Evolutionary conservation across 2,888 invertebrate genomes (phyloP).

Genomic region (Synergus itoensis): DNA sequence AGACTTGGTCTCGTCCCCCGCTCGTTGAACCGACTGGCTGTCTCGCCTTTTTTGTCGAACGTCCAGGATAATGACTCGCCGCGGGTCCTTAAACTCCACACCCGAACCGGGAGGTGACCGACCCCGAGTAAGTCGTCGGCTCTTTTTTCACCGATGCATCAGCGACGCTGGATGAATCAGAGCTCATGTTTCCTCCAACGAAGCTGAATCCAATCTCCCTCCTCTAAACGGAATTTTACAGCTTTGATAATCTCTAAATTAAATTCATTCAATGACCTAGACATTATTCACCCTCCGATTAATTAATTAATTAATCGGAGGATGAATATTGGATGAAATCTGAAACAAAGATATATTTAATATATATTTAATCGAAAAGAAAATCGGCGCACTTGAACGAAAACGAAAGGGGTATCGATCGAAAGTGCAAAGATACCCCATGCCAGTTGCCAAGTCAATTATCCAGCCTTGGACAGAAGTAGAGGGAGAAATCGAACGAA

Average conservation of each 20-base stretch:
- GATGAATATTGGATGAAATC: neutral
- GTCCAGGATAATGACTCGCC: slow-evolving; percentile 55
- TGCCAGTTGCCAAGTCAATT: slow-evolving; percentile 48
- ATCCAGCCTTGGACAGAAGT: slow-evolving; percentile 54
- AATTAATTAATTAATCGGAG: neutral
- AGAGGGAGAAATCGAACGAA: slow-evolving; percentile 56
- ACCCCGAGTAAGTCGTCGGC: slow-evolving; percentile 55
- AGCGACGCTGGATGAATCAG: slow-evolving; percentile 45
- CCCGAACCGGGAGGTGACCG: slow-evolving; percentile 53
- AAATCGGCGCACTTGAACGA: slow-evolving; percentile 25
- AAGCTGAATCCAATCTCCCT: slow-evolving; percentile 1
- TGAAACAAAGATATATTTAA: too few relatives aligned
- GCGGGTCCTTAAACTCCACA: slow-evolving; percentile 46
- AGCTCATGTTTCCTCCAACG: slow-evolving; percentile 15
- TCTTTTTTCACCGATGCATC: slow-evolving; percentile 53
- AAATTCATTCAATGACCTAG: neutral
- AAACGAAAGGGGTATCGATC: slow-evolving; percentile 42
- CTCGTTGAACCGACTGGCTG: slow-evolving; percentile 19
- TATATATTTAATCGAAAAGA: neutral
- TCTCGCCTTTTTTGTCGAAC: slow-evolving; percentile 52
- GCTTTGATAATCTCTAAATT: neutral
- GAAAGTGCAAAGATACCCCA: slow-evolving; percentile 28
- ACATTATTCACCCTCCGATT: neutral
- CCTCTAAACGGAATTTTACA: neutral
- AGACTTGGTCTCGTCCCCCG: slow-evolving; percentile 35